Conservation (phyloP, 1,140 invertebrate genomes). For the Trachymyrmex septentrionalis region DNA sequence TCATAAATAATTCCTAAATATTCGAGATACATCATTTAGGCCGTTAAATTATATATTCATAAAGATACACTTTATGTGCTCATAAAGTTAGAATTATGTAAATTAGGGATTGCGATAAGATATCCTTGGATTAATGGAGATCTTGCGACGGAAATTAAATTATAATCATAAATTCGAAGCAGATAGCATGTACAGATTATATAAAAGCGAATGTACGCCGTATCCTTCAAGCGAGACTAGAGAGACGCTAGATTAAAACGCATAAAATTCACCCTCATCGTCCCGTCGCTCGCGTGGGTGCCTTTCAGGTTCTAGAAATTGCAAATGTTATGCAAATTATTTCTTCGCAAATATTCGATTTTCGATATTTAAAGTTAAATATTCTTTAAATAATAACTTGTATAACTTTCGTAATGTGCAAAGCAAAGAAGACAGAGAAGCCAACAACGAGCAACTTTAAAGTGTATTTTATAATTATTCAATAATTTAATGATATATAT, state of each 20-base stretch:
- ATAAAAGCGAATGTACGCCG: slow-evolving; percentile 42
- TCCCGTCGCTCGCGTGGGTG: not conserved
- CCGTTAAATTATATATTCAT: slow-evolving; percentile 33
- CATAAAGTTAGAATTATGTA: slow-evolving; percentile 19
- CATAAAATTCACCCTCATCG: slow-evolving; percentile 47
- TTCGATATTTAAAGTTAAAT: not conserved
- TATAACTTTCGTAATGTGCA: too few relatives aligned
- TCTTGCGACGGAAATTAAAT: slow-evolving; percentile 28
- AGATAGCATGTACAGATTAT: slow-evolving; percentile 40
- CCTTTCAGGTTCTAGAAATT: slow-evolving; percentile 4
- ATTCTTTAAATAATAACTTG: not conserved
- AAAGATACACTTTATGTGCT: slow-evolving; percentile 15
- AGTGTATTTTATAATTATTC: too few relatives aligned
- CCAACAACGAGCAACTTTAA: too few relatives aligned
- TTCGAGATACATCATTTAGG: not conserved
- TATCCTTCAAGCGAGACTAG: slow-evolving; percentile 11
- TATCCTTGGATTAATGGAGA: slow-evolving; percentile 30
- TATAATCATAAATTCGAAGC: slow-evolving; percentile 35
- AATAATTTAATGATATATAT: too few relatives aligned
- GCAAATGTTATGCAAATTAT: not conserved
- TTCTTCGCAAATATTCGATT: not conserved
- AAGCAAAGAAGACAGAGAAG: too few relatives aligned
- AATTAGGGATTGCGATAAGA: slow-evolving; percentile 36
- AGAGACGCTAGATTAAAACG: slow-evolving; percentile 47
- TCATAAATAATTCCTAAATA: slow-evolving; percentile 28